These are phyloP conservation scores for Zosterops lateralis DNA, from an alignment of 2,113 vertebrate genomes.

Conservation along the genomic window DNA sequence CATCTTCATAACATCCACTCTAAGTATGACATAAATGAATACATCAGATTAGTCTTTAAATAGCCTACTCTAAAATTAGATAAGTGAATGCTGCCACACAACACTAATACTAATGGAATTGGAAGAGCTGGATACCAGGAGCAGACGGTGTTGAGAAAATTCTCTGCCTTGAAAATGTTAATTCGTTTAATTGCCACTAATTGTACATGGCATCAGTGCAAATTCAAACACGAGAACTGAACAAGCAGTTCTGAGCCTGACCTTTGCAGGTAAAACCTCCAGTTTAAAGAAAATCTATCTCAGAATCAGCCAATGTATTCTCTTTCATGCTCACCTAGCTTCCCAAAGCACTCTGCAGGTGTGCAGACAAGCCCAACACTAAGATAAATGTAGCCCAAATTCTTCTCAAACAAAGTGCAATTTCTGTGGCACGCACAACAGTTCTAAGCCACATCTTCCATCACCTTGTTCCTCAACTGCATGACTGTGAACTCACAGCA, in stretches of 20 bases:
- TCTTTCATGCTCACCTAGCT: not conserved
- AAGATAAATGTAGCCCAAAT: not conserved
- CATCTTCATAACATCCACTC: not conserved
- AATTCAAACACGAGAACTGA: not conserved
- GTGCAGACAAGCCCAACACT: not conserved
- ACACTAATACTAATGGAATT: not conserved
- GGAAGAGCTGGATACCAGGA: not conserved
- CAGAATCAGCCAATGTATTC: not conserved
- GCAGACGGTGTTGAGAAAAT: not conserved
- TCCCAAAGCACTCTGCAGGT: not conserved
- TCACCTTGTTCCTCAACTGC: not conserved
- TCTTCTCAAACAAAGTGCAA: not conserved
- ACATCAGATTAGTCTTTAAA: slow-evolving; percentile 25
- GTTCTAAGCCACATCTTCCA: not conserved
- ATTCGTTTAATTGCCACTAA: slow-evolving; percentile 41
- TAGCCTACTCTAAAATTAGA: slow-evolving; percentile 7
- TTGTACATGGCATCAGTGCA: not conserved
- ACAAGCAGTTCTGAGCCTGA: not conserved
- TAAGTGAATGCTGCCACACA: not conserved
- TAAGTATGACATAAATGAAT: not conserved
- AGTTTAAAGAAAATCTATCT: not conserved
- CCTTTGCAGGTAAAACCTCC: not conserved
- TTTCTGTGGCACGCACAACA: not conserved
- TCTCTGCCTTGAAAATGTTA: slow-evolving; percentile 28
- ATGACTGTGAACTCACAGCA: not conserved